phyloP scores from a whole-genome alignment of 2,888 invertebrate species.

The Penaeus monodon region DNA sequence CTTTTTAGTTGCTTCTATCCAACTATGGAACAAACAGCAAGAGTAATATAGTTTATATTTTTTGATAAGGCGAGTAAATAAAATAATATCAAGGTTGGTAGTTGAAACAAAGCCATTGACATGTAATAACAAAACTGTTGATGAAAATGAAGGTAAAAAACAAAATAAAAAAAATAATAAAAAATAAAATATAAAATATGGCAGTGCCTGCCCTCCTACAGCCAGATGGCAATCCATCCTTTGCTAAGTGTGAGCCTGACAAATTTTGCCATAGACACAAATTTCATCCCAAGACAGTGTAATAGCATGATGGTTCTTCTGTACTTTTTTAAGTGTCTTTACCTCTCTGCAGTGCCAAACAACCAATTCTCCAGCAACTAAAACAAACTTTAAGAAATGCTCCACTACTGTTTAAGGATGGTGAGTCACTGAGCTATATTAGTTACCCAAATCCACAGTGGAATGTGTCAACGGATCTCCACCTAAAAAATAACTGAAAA shows the following conservation, averaged over 20 bases:
- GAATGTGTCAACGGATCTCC: constrained; percentile 51
- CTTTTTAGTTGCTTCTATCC: constrained; percentile 45
- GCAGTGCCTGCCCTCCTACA: constrained; percentile 27
- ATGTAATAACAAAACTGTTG: constrained; percentile 34
- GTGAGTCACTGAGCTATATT: constrained; percentile 29
- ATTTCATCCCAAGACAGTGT: no score
- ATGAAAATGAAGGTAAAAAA: constrained; percentile 4
- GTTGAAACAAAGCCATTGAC: constrained; percentile 48
- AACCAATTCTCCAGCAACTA: no score
- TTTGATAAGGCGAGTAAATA: constrained; percentile 50
- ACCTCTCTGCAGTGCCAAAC: no score
- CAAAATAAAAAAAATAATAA: constrained; percentile 1
- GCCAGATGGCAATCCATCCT: constrained; percentile 19
- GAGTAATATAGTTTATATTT: constrained; percentile 53
- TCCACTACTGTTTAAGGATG: constrained; percentile 22
- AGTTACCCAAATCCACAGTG: constrained; percentile 46
- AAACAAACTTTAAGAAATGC: no score
- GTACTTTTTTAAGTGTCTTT: no score
- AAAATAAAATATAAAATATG: constrained; percentile 21
- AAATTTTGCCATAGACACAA: no score
- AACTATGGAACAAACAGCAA: constrained; percentile 53
- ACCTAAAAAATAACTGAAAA: constrained; percentile 23
- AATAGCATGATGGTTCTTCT: no score
- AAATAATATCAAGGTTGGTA: constrained; percentile 49
- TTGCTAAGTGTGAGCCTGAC: constrained; percentile 7